Base-by-base conservation (phyloP, 2,113 vertebrate species). In the Microcebus murinus region DNA sequence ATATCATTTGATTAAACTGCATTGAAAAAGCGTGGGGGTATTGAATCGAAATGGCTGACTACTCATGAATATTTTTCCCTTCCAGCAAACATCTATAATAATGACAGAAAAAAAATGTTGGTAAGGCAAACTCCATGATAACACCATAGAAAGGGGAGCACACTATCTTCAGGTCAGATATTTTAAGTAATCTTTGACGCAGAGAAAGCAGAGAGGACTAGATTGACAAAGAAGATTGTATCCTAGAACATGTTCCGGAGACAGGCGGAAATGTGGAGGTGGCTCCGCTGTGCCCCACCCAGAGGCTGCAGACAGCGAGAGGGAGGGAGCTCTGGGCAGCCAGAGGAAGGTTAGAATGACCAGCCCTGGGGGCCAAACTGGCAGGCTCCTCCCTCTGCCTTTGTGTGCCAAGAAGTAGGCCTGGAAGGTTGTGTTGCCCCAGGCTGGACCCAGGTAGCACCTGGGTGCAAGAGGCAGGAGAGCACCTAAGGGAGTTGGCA, bases 21-120 rank as follows among this genome's bases (percentile, higher is more conserved):
- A 70, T 4, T 86, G 18, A 29, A 90, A 96, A 90, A 61, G 3
- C 1, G 14, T 70, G 34, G 3, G 3, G 8, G 4, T 59, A 90
- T 15, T 52, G 45, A 77, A 48, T 83, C 45, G 65, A 95, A 97
- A 88, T 34, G 21, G 34, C n/a, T 50, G 14, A 10, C 8, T 90
- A 39, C 39, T 87, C 8, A 45, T 11, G 48, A 85, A 42, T 59
- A 80, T 85, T 90, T 85, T 52, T 65, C 36, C 29, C 20, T 81
- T 86, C n/a, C 61, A 63, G 50, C 8, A 57, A 84, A 34, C 6
- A 12, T 80, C 63, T 95, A 63, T 92, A 87, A 94, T 92, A 79
- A 63, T 50, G 23, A 83, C 63, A 90, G 57, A 20, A 55, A 61
- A 81, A 73, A 42, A 13, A 8, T 83, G 13, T 36, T 59, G 7